Evolutionary conservation across 1,140 invertebrate genomes (phyloP), one percentile per base, ranked within the genome.

Genomic region (Penaeus chinensis): DNA sequence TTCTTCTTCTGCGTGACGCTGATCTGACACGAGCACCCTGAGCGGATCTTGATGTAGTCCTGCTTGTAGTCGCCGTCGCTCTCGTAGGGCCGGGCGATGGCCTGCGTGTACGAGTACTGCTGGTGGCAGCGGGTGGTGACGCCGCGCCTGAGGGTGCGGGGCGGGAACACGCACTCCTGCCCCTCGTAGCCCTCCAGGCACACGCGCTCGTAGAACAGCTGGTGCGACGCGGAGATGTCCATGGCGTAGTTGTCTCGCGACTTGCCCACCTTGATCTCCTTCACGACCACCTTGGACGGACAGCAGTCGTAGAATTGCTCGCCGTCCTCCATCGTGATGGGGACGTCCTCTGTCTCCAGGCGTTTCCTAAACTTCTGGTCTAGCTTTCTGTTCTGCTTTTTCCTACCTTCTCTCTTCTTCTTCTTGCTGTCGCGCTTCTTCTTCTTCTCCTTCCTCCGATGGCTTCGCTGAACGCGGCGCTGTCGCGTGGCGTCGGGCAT

Each of bases 161-260:
- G 78, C 3, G 89, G 89, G 71, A 90, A 87, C 37, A 90, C 63
- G 78, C 89, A 90, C 76, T 90, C 89, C 66, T 87, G 82, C 27
- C 66, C 83, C 62, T 81, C n/a, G 42, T 80, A 83, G 20, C 77
- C 85, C 18, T 86, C 84, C 18, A 90, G 42, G 37, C 89, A 90
- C 71, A 88, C 82, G 37, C 86, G 80, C 63, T 90, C 89, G 32
- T 84, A 76, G 60, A 90, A 90, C 8, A 69, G 61, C 37, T 90
- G 82, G 61, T 87, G 84, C 19, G 65, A 32, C 11, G 82, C 76
- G 7, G 78, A 61, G n/a, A 90, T 82, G 18, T 88, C 85, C 37
- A 90, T 80, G n/a, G 89, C 86, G 37, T 69, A 76, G 76, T 90
- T 84, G 11, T 84, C 60, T 20, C 77, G 54, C 7, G 61, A 77